phyloP scores from a whole-genome alignment of 1,140 invertebrate genomes.

The Acromyrmex echinatior region DNA sequence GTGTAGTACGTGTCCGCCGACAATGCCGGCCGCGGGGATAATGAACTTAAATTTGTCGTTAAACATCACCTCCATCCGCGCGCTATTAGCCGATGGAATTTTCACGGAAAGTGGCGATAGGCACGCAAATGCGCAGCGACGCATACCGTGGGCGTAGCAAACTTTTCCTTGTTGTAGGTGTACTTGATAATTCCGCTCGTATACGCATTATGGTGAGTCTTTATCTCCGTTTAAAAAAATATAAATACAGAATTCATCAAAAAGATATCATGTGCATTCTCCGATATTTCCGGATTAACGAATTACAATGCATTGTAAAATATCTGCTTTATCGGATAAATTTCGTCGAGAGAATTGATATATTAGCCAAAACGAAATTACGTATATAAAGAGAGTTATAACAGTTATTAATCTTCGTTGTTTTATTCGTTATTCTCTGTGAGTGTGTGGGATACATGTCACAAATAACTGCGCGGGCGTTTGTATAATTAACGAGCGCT shows the following conservation, averaged over 20 bases:
- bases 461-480: conserved; percentile 40
- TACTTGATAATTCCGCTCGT: background rate
- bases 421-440: conserved; percentile 33
- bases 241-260: background rate
- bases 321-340: conserved; percentile 30
- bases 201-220: background rate
- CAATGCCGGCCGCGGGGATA: conserved; percentile 40
- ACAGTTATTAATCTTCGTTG: conserved; percentile 58
- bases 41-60: conserved; percentile 63
- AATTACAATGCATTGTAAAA: conserved; percentile 21
- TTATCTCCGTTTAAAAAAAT: background rate
- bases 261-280: background rate
- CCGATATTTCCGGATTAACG: conserved; percentile 29
- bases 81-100: conserved; percentile 34
- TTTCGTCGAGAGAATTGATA: conserved; percentile 43
- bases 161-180: background rate
- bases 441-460: conserved; percentile 5
- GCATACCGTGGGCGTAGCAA: background rate
- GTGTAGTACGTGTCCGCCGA: conserved; percentile 39
- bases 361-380: conserved; percentile 42
- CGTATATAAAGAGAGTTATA: conserved; percentile 23
- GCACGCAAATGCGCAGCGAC: conserved; percentile 20
- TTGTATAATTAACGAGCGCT: conserved; percentile 53
- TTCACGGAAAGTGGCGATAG: conserved; percentile 29
- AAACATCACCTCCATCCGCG: conserved; percentile 39